Conservation (phyloP, 2,888 invertebrate species). For the Nudaria mundana region DNA sequence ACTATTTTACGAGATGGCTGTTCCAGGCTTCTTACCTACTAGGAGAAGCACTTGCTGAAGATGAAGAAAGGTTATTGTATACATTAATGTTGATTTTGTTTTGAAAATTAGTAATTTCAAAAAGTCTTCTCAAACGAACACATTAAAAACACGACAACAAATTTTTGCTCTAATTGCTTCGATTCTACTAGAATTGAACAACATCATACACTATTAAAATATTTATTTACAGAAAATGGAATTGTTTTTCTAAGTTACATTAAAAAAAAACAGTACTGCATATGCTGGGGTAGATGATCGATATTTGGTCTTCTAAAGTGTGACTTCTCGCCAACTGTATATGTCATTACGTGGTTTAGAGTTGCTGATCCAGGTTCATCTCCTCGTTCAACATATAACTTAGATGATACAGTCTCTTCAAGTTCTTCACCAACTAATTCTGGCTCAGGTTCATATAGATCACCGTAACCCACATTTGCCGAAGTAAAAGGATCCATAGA, state of each 20-base stretch:
- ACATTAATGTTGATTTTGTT: too few relatives aligned
- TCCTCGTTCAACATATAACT: constrained; percentile 59
- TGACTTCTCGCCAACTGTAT: constrained; percentile 65
- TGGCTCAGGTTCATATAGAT: constrained; percentile 51
- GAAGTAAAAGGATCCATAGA: constrained; percentile 50
- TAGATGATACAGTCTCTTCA: constrained; percentile 66
- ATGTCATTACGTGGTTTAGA: constrained; percentile 69
- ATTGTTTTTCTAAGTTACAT: constrained; percentile 35
- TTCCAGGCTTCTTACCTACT: too few relatives aligned
- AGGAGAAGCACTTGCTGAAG: too few relatives aligned
- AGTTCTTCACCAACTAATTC: constrained; percentile 64
- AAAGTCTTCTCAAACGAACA: too few relatives aligned
- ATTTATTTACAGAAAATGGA: constrained; percentile 1
- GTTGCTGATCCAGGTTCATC: constrained; percentile 61
- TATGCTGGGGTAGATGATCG: constrained; percentile 63
- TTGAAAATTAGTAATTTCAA: too few relatives aligned
- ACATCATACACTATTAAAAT: neutral
- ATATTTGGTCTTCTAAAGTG: constrained; percentile 64
- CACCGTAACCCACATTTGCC: constrained; percentile 39
- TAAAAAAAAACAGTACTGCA: constrained; percentile 67
- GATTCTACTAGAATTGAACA: neutral
- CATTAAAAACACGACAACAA: too few relatives aligned
- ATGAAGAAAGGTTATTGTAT: too few relatives aligned
- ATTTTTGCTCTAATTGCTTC: too few relatives aligned
- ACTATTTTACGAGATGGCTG: too few relatives aligned